Percentiles rank a stretch among this genome's conserved stretches.
These are phyloP conservation scores for Campylomormyrus tamandua DNA, from an alignment of 2,113 vertebrate genomes.

Conservation along the genomic window DNA sequence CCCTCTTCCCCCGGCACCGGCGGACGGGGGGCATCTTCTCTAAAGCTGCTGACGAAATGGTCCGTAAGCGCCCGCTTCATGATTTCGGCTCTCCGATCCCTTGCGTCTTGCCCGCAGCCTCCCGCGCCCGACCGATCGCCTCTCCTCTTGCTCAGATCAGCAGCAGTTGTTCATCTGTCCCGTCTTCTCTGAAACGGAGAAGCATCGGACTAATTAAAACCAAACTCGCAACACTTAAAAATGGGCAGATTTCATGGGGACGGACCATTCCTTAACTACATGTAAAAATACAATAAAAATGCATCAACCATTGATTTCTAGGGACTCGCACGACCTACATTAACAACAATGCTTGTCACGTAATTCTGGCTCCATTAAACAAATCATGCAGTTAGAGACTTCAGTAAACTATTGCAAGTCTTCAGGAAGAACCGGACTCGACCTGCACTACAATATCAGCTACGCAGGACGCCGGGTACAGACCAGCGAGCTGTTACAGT, in stretches of 20 bases:
- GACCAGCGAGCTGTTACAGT: neutral
- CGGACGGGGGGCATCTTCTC: conserved; percentile 92
- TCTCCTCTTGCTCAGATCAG: conserved; percentile 87
- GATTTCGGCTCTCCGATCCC: conserved; percentile 50
- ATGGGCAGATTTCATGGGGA: neutral
- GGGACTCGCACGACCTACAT: neutral
- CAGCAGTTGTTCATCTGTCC: conserved; percentile 75
- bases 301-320: neutral
- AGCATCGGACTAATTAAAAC: conserved; percentile 94
- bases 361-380: neutral
- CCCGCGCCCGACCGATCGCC: conserved; percentile 62
- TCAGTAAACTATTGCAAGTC: neutral
- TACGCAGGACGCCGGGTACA: neutral
- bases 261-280: neutral
- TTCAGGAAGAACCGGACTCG: neutral
- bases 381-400: neutral
- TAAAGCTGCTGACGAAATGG: conserved; percentile 81
- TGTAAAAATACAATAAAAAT: neutral
- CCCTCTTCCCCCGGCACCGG: conserved; percentile 96
- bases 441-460: neutral
- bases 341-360: neutral
- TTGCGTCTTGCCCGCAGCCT: conserved; percentile 46
- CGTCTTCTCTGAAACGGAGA: conserved; percentile 76
- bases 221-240: conserved; percentile 89
- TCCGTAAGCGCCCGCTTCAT: conserved; percentile 87